These are phyloP conservation scores for Enteromius mattozi DNA, from an alignment of 2,797 vertebrate genomes.

Conservation along the genomic window DNA sequence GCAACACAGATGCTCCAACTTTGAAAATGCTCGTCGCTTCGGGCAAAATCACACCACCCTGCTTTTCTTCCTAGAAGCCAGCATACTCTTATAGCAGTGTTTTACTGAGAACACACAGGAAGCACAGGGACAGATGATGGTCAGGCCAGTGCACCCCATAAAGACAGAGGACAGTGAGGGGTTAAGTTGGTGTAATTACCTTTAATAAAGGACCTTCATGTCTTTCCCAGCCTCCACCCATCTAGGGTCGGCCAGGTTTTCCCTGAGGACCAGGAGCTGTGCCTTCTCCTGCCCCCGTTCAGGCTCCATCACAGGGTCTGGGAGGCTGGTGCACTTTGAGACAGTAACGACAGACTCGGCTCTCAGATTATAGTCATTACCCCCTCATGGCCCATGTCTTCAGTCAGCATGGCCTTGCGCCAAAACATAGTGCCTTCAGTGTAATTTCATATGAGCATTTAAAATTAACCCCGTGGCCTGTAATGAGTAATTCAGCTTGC, in stretches of 20 bases:
- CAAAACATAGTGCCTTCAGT: constrained; percentile 47
- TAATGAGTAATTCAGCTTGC: constrained; percentile 49
- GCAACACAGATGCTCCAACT: constrained; percentile 6
- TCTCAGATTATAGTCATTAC: constrained; percentile 59
- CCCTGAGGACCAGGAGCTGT: background rate
- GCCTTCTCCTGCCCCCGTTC: background rate
- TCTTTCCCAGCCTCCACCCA: constrained; percentile 14
- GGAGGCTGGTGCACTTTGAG: constrained; percentile 16
- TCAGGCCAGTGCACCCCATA: background rate
- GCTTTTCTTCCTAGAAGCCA: background rate
- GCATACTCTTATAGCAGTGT: background rate
- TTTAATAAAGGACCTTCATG: constrained; percentile 22
- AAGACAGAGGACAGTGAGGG: constrained; percentile 16
- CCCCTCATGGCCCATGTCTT: constrained; percentile 25
- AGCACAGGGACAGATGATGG: background rate
- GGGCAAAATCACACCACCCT: background rate
- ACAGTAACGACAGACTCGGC: constrained; percentile 37
- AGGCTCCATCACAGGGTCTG: constrained; percentile 16
- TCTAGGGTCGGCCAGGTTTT: constrained; percentile 20
- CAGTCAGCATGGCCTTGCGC: constrained; percentile 53
- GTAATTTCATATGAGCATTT: constrained; percentile 55
- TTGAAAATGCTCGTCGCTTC: constrained; percentile 17
- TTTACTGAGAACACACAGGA: background rate
- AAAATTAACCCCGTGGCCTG: constrained; percentile 47
- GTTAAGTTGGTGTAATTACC: constrained; percentile 3